phyloP scores from a whole-genome alignment of 2,113 vertebrate genomes.

The Bos javanicus region DNA sequence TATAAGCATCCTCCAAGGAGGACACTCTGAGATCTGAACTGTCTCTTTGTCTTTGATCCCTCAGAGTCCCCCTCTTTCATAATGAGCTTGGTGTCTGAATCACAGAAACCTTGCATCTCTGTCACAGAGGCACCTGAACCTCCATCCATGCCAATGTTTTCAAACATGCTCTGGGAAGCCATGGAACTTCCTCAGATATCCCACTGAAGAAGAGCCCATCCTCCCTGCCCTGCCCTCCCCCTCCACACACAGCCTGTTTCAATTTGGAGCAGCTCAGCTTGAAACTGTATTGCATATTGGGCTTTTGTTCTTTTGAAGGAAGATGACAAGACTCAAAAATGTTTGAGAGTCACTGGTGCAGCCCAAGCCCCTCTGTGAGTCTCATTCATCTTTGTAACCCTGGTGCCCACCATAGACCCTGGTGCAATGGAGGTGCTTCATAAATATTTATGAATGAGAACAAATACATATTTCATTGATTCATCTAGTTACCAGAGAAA shows the following conservation, averaged over 20 bases:
- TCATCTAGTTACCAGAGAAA: background rate
- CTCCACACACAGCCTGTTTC: background rate
- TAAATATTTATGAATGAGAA: background rate
- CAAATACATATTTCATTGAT: background rate
- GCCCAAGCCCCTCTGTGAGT: background rate
- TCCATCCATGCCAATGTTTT: background rate
- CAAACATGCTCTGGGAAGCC: background rate
- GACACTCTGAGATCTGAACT: background rate
- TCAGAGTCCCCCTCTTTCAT: background rate
- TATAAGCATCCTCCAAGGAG: background rate
- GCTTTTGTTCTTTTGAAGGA: slow-evolving; percentile 12
- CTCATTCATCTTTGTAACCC: background rate
- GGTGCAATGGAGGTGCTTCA: background rate
- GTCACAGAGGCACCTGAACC: background rate
- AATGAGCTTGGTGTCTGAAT: background rate
- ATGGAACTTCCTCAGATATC: background rate
- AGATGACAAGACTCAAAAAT: background rate
- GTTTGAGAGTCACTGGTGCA: background rate
- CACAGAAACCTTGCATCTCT: background rate
- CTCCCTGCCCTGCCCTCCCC: fast-evolving
- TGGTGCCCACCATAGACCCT: background rate
- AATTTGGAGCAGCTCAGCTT: background rate
- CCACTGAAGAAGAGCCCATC: too few relatives aligned
- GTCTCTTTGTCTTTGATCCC: background rate
- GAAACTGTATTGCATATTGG: background rate